Evolutionary conservation across 1,140 invertebrate species (phyloP).

Genomic region (Holotrichia oblita): DNA sequence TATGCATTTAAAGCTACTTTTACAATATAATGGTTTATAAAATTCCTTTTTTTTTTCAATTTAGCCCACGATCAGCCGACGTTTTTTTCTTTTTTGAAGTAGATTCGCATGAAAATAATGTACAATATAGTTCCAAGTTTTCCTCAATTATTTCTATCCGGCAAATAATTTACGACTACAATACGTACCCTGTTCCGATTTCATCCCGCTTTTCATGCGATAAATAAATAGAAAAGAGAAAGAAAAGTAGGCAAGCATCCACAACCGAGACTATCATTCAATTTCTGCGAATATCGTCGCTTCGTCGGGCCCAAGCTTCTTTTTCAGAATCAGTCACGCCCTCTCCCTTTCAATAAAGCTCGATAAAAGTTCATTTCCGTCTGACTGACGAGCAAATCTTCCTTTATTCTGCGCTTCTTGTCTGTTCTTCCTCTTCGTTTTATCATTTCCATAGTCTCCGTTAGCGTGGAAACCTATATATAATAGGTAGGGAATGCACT

Average conservation of each 20-base stretch:
- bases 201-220: not conserved
- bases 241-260: not conserved
- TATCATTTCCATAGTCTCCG: not conserved
- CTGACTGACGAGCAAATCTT: conserved; percentile 31
- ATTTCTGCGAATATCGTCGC: conserved; percentile 28
- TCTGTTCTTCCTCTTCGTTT: conserved; percentile 2
- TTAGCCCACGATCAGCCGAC: too few species aligned
- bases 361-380: conserved; percentile 33
- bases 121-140: too few species aligned
- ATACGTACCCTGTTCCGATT: not conserved
- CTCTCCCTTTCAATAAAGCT: not conserved
- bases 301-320: not conserved
- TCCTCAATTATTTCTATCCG: conserved; percentile 5
- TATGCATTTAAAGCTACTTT: too few species aligned
- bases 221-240: not conserved
- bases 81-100: too few species aligned
- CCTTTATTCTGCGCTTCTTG: not conserved
- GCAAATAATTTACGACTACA: not conserved
- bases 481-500: conserved; percentile 5
- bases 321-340: conserved; percentile 5
- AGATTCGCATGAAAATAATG: too few species aligned
- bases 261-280: not conserved
- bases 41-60: too few species aligned
- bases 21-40: too few species aligned
- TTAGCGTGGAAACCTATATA: not conserved